These are phyloP conservation scores for Fundulus diaphanus DNA, from an alignment of 2,797 vertebrate genomes.

Conservation along the genomic window DNA sequence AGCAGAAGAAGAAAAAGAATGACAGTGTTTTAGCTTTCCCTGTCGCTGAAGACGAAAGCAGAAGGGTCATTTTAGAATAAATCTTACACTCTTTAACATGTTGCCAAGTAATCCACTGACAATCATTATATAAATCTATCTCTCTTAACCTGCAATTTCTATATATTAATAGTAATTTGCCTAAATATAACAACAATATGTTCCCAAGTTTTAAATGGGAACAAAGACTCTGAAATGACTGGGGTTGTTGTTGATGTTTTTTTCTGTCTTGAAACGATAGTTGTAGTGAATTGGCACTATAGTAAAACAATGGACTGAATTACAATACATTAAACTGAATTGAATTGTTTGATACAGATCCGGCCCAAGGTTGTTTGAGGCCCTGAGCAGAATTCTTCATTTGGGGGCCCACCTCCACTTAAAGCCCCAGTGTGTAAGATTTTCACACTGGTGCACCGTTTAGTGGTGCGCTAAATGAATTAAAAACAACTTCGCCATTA, in stretches of 20 bases:
- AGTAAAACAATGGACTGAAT: background rate
- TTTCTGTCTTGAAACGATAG: background rate
- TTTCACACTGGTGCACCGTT: too few species aligned
- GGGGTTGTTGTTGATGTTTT: background rate
- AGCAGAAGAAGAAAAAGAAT: constrained; percentile 35
- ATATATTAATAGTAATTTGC: background rate
- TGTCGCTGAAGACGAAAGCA: constrained; percentile 30
- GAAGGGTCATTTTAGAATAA: background rate
- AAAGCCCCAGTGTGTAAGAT: too few species aligned
- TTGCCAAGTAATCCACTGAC: background rate
- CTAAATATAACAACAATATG: background rate
- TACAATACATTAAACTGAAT: background rate
- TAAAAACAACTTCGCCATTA: too few species aligned
- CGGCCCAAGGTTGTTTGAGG: too few species aligned
- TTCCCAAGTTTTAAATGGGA: background rate
- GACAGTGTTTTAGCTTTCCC: constrained; percentile 30
- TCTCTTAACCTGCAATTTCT: background rate
- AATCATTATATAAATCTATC: background rate
- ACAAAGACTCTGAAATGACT: background rate
- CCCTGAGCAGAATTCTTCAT: background rate
- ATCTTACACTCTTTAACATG: background rate
- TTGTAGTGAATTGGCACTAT: background rate
- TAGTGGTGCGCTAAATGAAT: too few species aligned
- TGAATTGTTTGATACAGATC: too few species aligned
- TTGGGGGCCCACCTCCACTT: background rate